phyloP scores from a whole-genome alignment of 2,113 vertebrate genomes.

The Chloroceryle aenea region DNA sequence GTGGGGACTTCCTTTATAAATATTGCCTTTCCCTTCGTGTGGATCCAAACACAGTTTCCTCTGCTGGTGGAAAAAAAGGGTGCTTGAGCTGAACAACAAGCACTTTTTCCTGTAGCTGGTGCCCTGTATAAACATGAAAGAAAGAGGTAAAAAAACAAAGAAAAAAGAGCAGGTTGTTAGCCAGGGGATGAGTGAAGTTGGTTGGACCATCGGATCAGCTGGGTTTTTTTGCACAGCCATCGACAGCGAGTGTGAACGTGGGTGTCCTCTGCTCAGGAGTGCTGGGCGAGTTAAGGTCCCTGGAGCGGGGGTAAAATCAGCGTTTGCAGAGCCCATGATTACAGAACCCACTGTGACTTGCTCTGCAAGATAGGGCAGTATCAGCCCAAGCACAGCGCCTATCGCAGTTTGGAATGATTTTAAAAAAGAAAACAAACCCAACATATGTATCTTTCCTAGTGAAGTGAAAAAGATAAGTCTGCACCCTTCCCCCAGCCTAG shows the following conservation, averaged over 20 bases:
- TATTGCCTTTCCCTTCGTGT: conserved; percentile 56
- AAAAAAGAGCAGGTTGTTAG: background rate
- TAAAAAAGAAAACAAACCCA: background rate
- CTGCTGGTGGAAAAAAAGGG: background rate
- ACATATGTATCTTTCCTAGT: background rate
- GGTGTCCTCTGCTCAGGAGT: rapidly evolving
- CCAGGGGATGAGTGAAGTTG: background rate
- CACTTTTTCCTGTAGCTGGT: background rate
- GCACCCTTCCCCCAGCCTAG: background rate
- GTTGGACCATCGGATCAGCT: too few relatives aligned
- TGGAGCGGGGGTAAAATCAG: background rate
- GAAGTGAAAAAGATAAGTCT: background rate
- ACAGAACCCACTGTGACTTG: background rate
- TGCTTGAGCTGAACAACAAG: background rate
- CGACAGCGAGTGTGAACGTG: rapidly evolving
- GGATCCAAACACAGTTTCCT: background rate
- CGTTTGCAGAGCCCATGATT: background rate
- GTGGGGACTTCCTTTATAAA: conserved; percentile 68
- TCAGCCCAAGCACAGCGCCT: background rate
- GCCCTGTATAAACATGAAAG: background rate
- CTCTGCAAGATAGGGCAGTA: background rate
- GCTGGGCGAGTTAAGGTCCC: rapidly evolving
- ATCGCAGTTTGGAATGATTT: background rate
- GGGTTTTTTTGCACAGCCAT: background rate
- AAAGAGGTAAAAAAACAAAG: background rate